These are phyloP conservation scores for Eidolon dupreanum DNA, from an alignment of 2,797 vertebrate genomes.

Conservation along the genomic window DNA sequence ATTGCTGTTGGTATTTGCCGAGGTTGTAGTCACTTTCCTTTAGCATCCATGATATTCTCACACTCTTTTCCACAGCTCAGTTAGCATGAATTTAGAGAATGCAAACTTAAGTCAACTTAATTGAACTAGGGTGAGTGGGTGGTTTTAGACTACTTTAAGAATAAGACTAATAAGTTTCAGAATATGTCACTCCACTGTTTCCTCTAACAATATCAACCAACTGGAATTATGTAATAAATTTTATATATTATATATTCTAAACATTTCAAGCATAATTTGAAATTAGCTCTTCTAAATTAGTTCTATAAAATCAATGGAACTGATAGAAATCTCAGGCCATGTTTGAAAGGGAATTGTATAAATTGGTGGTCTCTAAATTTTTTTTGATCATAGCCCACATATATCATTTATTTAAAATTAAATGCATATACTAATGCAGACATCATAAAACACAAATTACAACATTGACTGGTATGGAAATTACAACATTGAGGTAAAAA, in stretches of 20 bases:
- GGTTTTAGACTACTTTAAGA: constrained; percentile 20
- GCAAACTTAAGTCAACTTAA: neutral
- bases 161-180: neutral
- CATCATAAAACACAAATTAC: neutral
- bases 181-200: neutral
- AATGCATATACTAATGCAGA: neutral
- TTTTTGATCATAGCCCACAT: neutral
- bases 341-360: neutral
- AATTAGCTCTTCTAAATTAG: constrained; percentile 14
- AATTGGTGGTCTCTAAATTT: neutral
- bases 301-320: neutral
- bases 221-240: neutral
- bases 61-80: neutral
- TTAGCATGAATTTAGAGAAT: neutral
- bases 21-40: neutral
- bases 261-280: neutral
- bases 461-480: neutral
- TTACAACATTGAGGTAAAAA: neutral
- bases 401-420: neutral
- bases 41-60: neutral
- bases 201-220: neutral
- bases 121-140: neutral
- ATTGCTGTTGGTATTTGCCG: neutral
- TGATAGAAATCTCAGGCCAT: neutral
- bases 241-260: neutral